Percentiles rank a stretch among this genome's conserved stretches.
Evolutionary conservation across 1,140 invertebrate species (phyloP).

Genomic region (Hylaeus anthracinus): DNA sequence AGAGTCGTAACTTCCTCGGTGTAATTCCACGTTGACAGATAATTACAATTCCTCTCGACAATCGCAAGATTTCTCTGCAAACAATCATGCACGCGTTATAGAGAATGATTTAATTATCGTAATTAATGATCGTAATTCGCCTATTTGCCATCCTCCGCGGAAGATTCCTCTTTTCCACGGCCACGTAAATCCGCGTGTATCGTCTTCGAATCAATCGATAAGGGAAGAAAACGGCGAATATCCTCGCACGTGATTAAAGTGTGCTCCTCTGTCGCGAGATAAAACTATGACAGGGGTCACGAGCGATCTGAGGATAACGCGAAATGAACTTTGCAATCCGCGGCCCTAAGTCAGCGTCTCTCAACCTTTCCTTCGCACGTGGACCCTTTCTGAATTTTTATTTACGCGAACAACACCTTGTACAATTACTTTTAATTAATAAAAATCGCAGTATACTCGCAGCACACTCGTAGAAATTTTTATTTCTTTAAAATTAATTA

Average conservation of each 20-base stretch:
- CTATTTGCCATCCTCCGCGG: background rate
- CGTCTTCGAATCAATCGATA: background rate
- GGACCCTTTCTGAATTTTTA: too few species aligned
- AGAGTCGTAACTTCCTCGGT: background rate
- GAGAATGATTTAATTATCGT: too few species aligned
- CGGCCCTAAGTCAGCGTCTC: too few species aligned
- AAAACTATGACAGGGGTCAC: conserved; percentile 34
- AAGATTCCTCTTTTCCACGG: conserved; percentile 16
- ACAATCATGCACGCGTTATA: background rate
- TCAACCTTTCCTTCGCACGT: too few species aligned
- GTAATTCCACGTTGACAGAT: background rate
- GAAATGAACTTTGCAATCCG: conserved; percentile 3
- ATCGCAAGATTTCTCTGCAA: background rate
- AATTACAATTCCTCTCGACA: background rate
- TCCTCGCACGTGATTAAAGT: conserved; percentile 41
- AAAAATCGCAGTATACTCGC: too few species aligned
- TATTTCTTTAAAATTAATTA: too few species aligned
- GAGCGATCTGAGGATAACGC: conserved; percentile 24
- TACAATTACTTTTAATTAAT: too few species aligned
- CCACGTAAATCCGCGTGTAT: background rate
- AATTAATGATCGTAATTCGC: too few species aligned
- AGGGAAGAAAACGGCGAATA: background rate
- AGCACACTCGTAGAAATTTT: too few species aligned
- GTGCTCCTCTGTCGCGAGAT: conserved; percentile 13
- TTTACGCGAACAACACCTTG: too few species aligned